A percentile compares a stretch with the other conserved stretches of the same genome.
Evolutionary conservation across 1,140 invertebrate genomes (phyloP).

Genomic region (Scaptomyza montana): DNA sequence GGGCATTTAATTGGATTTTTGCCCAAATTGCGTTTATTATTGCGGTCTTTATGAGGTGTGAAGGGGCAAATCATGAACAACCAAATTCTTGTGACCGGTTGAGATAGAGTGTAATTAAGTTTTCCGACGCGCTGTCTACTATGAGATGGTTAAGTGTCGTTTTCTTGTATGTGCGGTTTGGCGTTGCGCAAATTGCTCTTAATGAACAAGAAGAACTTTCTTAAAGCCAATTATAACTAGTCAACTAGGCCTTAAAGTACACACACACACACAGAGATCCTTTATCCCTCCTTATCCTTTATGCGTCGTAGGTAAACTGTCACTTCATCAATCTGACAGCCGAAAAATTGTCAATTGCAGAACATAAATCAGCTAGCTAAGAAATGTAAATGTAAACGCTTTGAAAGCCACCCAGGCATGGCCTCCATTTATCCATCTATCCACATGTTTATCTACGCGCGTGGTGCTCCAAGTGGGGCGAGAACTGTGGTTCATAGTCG

Average conservation of each 20-base stretch:
- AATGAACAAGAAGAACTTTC: slow-evolving; percentile 31
- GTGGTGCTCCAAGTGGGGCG: not conserved
- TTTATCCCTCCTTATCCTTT: not conserved
- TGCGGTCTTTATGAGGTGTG: slow-evolving; percentile 77
- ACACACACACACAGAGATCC: not conserved
- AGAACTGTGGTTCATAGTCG: not conserved
- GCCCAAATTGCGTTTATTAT: slow-evolving; percentile 81
- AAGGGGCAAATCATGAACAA: slow-evolving; percentile 66
- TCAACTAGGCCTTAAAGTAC: slow-evolving; percentile 25
- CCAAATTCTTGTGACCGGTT: slow-evolving; percentile 35
- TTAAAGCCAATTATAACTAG: slow-evolving; percentile 49
- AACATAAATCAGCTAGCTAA: slow-evolving; percentile 66
- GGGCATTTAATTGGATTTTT: slow-evolving; percentile 77
- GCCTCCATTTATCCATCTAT: slow-evolving; percentile 11
- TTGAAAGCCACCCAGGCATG: slow-evolving; percentile 30
- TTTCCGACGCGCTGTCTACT: slow-evolving; percentile 44
- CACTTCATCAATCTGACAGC: slow-evolving; percentile 55
- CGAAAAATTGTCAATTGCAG: slow-evolving; percentile 74
- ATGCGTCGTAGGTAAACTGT: slow-evolving; percentile 29
- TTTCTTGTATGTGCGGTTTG: slow-evolving; percentile 43
- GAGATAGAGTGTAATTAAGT: slow-evolving; percentile 66
- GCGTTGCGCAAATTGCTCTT: slow-evolving; percentile 19
- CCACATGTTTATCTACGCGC: slow-evolving; percentile 28
- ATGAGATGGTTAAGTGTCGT: slow-evolving; percentile 18
- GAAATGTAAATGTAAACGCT: slow-evolving; percentile 61